Evolutionary conservation across 2,113 vertebrate species (phyloP).

Genomic region (Misgurnus mizolepis): DNA sequence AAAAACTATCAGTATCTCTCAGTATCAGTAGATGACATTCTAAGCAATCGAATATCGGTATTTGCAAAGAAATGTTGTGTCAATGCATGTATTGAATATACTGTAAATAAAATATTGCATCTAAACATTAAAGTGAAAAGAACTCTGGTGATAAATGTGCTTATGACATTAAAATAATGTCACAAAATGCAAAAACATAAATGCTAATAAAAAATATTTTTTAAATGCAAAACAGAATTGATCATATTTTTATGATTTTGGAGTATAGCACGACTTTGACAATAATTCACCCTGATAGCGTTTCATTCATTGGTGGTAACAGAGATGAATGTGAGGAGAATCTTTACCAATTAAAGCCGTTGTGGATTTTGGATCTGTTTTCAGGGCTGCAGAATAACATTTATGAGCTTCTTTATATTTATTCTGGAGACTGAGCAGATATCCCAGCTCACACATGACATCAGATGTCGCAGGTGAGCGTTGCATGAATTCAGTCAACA

Average conservation of each 20-base stretch:
- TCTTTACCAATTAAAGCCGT: slow-evolving; percentile 69
- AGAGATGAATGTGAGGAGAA: background rate
- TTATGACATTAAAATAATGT: too few relatives aligned
- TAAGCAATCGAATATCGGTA: too few relatives aligned
- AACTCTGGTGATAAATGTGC: too few relatives aligned
- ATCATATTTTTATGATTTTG: background rate
- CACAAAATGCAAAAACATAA: too few relatives aligned
- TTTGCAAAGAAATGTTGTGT: too few relatives aligned
- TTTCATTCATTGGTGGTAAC: too few relatives aligned
- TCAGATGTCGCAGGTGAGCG: slow-evolving; percentile 46
- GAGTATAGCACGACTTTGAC: background rate
- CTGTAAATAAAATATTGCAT: too few relatives aligned
- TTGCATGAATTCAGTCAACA: slow-evolving; percentile 65
- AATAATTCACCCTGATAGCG: background rate
- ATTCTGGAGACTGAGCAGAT: slow-evolving; percentile 67
- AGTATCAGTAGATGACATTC: too few relatives aligned
- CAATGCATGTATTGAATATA: too few relatives aligned
- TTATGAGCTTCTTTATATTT: slow-evolving; percentile 65
- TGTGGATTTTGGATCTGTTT: slow-evolving; percentile 63
- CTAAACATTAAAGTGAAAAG: too few relatives aligned
- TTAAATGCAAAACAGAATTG: background rate
- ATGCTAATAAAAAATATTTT: background rate
- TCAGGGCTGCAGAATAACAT: slow-evolving; percentile 70
- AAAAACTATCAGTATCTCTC: too few relatives aligned
- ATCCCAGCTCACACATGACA: slow-evolving; percentile 69